phyloP scores from a whole-genome alignment of 1,140 invertebrate genomes.

The Microplitis mediator region DNA sequence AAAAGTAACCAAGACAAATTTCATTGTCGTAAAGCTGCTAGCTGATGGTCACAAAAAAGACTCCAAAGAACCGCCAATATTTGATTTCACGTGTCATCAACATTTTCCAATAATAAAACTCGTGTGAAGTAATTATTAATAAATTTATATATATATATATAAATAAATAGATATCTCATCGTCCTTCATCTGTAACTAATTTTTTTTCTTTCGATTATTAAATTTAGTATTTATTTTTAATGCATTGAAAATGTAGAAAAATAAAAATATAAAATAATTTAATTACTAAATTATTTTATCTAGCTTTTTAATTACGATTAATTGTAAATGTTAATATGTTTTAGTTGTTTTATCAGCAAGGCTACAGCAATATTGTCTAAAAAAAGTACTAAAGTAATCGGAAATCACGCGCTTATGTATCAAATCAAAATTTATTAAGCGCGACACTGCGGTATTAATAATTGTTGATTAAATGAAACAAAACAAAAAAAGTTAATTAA shows the following conservation, averaged over 20 bases:
- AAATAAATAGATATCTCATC: constrained; percentile 19
- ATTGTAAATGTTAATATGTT: no score
- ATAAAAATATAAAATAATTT: not conserved
- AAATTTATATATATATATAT: constrained; percentile 34
- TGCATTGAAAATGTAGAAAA: constrained; percentile 29
- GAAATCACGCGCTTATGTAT: not conserved
- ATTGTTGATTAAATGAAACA: no score
- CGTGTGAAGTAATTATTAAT: constrained; percentile 38
- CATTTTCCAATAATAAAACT: constrained; percentile 92
- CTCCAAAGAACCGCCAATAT: constrained; percentile 81
- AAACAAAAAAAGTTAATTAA: no score
- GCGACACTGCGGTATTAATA: not conserved
- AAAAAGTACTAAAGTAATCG: not conserved
- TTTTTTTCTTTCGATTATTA: constrained; percentile 20
- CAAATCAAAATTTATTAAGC: constrained; percentile 6
- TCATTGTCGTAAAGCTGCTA: constrained; percentile 90
- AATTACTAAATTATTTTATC: no score
- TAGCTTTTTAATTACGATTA: no score
- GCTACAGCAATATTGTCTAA: no score
- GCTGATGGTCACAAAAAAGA: constrained; percentile 90
- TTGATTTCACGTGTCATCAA: constrained; percentile 87
- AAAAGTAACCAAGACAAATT: constrained; percentile 92
- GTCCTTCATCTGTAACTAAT: constrained; percentile 2
- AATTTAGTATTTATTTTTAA: constrained; percentile 37
- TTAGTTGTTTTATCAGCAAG: not conserved